These are phyloP conservation scores for Leptothorax acervorum DNA, from an alignment of 2,888 invertebrate genomes.

Conservation along the genomic window DNA sequence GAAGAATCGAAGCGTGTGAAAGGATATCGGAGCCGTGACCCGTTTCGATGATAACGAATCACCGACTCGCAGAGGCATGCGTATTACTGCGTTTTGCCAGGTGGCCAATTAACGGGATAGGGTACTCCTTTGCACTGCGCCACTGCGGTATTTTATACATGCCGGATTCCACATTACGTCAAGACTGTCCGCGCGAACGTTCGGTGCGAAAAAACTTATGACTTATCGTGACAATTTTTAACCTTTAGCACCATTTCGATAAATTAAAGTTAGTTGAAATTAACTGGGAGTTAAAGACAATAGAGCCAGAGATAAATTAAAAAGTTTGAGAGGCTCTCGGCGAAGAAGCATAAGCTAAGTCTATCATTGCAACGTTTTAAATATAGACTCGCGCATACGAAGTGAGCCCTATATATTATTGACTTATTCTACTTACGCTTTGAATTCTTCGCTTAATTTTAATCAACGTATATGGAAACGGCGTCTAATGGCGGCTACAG, in stretches of 20 bases:
- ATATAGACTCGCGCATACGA: not conserved
- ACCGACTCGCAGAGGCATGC: not conserved
- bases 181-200: not conserved
- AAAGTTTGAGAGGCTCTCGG: not conserved
- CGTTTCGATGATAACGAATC: constrained; percentile 41
- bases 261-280: constrained; percentile 8
- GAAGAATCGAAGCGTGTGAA: constrained; percentile 18
- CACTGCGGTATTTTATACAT: not conserved
- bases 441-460: constrained; percentile 10
- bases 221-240: constrained; percentile 6
- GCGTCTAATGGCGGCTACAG: not conserved
- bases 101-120: constrained; percentile 16
- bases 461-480: not conserved
- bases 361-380: not conserved
- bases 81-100: not conserved
- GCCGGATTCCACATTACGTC: not conserved
- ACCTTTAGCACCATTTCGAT: not conserved
- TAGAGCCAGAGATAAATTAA: not conserved
- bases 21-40: constrained; percentile 15
- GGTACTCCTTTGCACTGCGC: not conserved
- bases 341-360: not conserved
- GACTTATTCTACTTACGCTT: constrained; percentile 15
- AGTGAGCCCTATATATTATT: constrained; percentile 5
- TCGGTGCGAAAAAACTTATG: not conserved
- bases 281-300: constrained; percentile 9